A percentile compares a stretch with the other conserved stretches of the same genome.
These are phyloP conservation scores for Syngnathus rostellatus DNA, from an alignment of 2,797 vertebrate species.

Conservation along the genomic window DNA sequence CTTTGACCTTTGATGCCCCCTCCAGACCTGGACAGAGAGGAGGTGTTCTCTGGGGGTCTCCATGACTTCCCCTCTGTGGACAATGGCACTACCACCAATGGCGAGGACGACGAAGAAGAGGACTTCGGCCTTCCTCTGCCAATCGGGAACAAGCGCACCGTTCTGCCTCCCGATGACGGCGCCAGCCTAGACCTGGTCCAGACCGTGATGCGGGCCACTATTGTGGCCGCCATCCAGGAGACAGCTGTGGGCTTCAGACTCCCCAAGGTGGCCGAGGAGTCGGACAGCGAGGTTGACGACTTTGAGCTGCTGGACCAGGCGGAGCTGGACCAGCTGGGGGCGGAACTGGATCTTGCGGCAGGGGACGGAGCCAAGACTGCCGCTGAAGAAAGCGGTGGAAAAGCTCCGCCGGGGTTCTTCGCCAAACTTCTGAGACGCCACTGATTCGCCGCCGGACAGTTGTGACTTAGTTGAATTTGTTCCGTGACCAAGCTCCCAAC, in stretches of 20 bases:
- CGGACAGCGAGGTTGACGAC: slow-evolving; percentile 92
- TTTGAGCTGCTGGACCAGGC: slow-evolving; percentile 98
- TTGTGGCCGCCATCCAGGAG: slow-evolving; percentile 83
- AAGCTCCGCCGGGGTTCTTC: slow-evolving; percentile 77
- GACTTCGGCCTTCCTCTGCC: slow-evolving; percentile 76
- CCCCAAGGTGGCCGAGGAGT: slow-evolving; percentile 70
- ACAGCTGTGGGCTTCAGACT: slow-evolving; percentile 29
- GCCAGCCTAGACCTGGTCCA: slow-evolving; percentile 73
- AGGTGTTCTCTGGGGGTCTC: slow-evolving; percentile 79
- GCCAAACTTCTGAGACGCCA: slow-evolving; percentile 87
- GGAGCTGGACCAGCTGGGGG: slow-evolving; percentile 92
- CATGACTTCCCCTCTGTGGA: slow-evolving; percentile 87
- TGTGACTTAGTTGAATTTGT: neutral
- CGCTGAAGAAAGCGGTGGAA: slow-evolving; percentile 49
- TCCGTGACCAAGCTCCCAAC: neutral
- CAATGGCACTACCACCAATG: slow-evolving; percentile 77
- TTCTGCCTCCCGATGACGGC: slow-evolving; percentile 48
- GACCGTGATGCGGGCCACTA: slow-evolving; percentile 75
- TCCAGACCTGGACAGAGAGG: slow-evolving; percentile 86
- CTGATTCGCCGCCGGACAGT: slow-evolving; percentile 49
- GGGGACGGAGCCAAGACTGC: slow-evolving; percentile 46
- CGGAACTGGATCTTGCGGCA: slow-evolving; percentile 78
- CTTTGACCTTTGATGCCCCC: neutral
- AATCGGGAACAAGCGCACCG: slow-evolving; percentile 29
- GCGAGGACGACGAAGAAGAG: slow-evolving; percentile 78